These are phyloP conservation scores for Echinops telfairi DNA, from an alignment of 2,113 vertebrate genomes.

Conservation along the genomic window DNA sequence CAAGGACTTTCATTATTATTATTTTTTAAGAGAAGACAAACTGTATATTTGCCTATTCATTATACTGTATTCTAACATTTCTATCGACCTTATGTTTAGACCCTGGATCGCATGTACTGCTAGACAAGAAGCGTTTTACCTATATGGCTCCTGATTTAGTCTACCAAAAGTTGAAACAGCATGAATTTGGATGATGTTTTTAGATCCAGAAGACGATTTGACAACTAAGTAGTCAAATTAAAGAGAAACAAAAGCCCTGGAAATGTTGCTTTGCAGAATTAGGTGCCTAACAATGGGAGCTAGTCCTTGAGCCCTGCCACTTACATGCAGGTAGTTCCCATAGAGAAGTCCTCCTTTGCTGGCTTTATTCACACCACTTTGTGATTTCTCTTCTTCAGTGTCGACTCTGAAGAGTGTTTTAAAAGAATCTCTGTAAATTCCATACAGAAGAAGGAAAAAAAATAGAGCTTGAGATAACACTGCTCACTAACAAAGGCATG, in stretches of 20 bases:
- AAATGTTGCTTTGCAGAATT: not conserved
- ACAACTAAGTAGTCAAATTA: not conserved
- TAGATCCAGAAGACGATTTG: not conserved
- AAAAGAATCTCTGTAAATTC: constrained; percentile 85
- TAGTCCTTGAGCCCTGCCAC: not conserved
- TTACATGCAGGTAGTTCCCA: constrained; percentile 95
- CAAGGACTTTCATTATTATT: not conserved
- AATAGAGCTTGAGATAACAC: not conserved
- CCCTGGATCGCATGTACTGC: not conserved
- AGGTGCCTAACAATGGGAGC: not conserved
- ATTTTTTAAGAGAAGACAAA: constrained; percentile 15
- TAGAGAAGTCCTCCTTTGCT: constrained; percentile 94
- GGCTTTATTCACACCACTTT: constrained; percentile 93
- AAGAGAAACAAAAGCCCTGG: not conserved
- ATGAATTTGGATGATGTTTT: not conserved
- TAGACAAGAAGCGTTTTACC: not conserved
- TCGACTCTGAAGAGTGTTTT: constrained; percentile 86
- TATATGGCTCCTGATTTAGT: not conserved
- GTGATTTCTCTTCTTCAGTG: constrained; percentile 89
- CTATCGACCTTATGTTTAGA: not conserved
- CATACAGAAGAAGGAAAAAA: constrained; percentile 47
- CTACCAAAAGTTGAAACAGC: not conserved
- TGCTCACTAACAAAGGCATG: not conserved
- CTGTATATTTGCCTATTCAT: not conserved
- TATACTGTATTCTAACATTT: not conserved